Conservation (phyloP, 2,797 vertebrate genomes). For the Phrynocephalus forsythii region DNA sequence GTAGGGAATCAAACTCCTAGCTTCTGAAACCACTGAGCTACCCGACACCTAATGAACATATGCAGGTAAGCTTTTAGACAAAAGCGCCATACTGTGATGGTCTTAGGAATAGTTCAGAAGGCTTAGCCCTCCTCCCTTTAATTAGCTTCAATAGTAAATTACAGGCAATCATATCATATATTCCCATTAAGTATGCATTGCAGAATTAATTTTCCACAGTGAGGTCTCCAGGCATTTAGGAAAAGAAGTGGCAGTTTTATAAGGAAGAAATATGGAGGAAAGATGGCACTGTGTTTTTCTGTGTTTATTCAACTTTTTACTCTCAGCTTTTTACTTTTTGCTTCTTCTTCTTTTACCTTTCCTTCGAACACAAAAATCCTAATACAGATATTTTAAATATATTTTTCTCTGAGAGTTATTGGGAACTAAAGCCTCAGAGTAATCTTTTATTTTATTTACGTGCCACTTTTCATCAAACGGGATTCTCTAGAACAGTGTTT, state of each 20-base stretch:
- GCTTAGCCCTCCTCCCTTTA: conserved; percentile 37
- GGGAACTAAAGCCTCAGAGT: background rate
- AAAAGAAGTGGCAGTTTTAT: background rate
- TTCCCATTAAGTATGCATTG: conserved; percentile 13
- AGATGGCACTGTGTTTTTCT: background rate
- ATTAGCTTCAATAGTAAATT: conserved; percentile 37
- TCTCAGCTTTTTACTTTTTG: background rate
- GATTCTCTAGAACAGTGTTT: too few species aligned
- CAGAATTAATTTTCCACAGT: conserved; percentile 30
- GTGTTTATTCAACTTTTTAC: background rate
- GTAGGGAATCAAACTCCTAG: too few species aligned
- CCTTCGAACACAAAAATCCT: background rate
- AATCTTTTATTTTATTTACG: too few species aligned
- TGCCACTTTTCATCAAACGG: too few species aligned
- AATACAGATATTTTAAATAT: background rate
- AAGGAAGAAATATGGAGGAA: background rate
- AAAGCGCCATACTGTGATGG: conserved; percentile 43
- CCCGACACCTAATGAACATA: conserved; percentile 56
- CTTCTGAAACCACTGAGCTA: too few species aligned
- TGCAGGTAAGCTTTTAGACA: conserved; percentile 35
- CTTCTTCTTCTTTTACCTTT: too few species aligned
- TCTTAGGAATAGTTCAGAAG: conserved; percentile 47
- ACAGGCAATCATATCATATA: conserved; percentile 20
- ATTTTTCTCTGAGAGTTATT: background rate
- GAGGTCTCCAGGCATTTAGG: conserved; percentile 13